Evolutionary conservation across 53 echinoderm and acorn worm species (phyloP), one percentile per base, ranked within the genome.

Genomic region (Apostichopus leukothele): DNA sequence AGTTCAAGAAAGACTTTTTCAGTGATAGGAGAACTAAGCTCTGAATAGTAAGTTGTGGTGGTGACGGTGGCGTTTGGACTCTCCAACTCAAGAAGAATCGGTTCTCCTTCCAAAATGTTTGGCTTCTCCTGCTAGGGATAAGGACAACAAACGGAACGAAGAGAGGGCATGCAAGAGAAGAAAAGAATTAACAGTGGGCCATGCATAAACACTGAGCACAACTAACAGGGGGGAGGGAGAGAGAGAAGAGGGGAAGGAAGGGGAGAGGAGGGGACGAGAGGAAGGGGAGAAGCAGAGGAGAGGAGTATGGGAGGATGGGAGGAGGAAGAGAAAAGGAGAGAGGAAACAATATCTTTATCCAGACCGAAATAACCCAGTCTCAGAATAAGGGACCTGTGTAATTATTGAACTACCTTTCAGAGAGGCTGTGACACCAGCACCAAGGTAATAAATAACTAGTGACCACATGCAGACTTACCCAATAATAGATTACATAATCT

Each of bases 41-140:
- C 86, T 14, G 86, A 57, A 71, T 86, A 86, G 71, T 63, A 86
- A 39, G 86, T 86, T 22, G 92, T 92, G 57, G 91, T 91, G 7
- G 89, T 92, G 71, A 89, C 68, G 76, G 84, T 53, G 76, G 90
- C 88, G 5, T 86, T 79, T 20, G 83, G 91, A 86, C 86, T 86
- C 59, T 78, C 76, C 60, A 89, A 75, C 27, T 93, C 89, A 67
- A 93, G 89, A 67, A 91, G 76, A n/a, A 89, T 91, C 4, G 93
- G 93, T 86, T 93, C 91, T 27, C 93, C 93, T 86, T 93, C 93
- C 86, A 93, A 79, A 50, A 93, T 73, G 68, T 86, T 86, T 81
- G 55, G 81, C 19, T 23, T 18, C 18, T 71, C n/a, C 25, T 60
- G n/a, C 60, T 25, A 63, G 52, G 23, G 71, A 39, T 25, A 51